Conservation (phyloP, 2,888 invertebrate genomes). For the Folsomia manolachei region DNA sequence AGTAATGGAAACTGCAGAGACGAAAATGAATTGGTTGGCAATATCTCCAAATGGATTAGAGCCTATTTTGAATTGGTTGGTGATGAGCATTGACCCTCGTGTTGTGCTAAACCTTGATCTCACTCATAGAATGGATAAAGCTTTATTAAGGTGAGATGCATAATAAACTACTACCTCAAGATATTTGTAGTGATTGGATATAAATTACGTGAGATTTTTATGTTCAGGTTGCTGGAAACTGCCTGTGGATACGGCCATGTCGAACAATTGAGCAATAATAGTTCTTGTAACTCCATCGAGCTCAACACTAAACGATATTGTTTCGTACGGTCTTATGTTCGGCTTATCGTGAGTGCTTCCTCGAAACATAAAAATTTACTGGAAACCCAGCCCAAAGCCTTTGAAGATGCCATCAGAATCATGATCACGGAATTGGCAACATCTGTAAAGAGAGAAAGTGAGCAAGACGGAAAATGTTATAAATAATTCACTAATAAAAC, state of each 20-base stretch:
- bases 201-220: too few species aligned
- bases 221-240: slow-evolving; percentile 61
- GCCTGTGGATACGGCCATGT: slow-evolving; percentile 60
- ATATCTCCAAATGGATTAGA: slow-evolving; percentile 64
- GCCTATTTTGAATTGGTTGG: slow-evolving; percentile 70
- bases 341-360: slow-evolving; percentile 61
- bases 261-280: background rate
- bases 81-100: slow-evolving; percentile 68
- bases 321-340: slow-evolving; percentile 63
- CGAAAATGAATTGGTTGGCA: slow-evolving; percentile 64
- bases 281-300: slow-evolving; percentile 52
- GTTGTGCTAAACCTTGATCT: slow-evolving; percentile 59
- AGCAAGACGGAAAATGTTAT: too few species aligned
- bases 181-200: too few species aligned
- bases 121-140: slow-evolving; percentile 48
- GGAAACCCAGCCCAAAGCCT: slow-evolving; percentile 57
- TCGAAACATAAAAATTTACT: slow-evolving; percentile 59
- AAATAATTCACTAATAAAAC: too few species aligned
- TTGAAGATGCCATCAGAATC: slow-evolving; percentile 57
- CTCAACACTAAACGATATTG: slow-evolving; percentile 61
- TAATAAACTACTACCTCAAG: too few species aligned
- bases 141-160: slow-evolving; percentile 37
- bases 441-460: slow-evolving; percentile 38
- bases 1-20: slow-evolving; percentile 62
- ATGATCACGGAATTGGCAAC: slow-evolving; percentile 55